A percentile compares a stretch with the other conserved stretches of the same genome.
Conservation (phyloP, 2,797 vertebrate species). For the Falco rusticolus region DNA sequence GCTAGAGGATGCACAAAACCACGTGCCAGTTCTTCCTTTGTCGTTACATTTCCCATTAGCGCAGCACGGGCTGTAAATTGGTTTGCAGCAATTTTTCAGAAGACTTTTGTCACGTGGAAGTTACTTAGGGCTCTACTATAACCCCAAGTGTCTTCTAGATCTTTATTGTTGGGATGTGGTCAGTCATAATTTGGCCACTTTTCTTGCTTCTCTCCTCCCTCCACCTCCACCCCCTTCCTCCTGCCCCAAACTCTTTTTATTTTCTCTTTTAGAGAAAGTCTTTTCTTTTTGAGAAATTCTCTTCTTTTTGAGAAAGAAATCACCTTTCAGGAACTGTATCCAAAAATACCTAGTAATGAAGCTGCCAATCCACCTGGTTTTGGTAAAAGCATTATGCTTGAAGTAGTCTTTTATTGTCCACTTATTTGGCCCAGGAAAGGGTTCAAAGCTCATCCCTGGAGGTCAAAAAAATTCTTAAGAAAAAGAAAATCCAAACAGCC, state of each 20-base stretch:
- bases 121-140: background rate
- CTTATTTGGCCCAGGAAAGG: background rate
- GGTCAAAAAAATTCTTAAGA: background rate
- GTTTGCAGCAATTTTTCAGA: background rate
- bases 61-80: rapidly evolving
- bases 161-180: background rate
- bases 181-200: background rate
- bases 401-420: background rate
- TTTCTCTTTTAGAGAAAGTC: background rate
- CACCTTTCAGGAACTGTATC: background rate
- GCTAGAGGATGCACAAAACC: background rate
- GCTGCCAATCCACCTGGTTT: background rate
- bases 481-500: background rate
- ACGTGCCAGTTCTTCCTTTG: background rate
- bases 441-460: background rate
- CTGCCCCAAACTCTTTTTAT: background rate
- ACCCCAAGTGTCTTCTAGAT: background rate
- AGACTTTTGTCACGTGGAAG: background rate
- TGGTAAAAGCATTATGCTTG: background rate
- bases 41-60: background rate
- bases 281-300: background rate
- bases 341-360: background rate
- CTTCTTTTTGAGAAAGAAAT: background rate
- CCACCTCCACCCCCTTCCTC: background rate
- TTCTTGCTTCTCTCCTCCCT: background rate